Evolutionary conservation across 2,797 vertebrate genomes (phyloP).

Genomic region (Lophotriccus pileatus): DNA sequence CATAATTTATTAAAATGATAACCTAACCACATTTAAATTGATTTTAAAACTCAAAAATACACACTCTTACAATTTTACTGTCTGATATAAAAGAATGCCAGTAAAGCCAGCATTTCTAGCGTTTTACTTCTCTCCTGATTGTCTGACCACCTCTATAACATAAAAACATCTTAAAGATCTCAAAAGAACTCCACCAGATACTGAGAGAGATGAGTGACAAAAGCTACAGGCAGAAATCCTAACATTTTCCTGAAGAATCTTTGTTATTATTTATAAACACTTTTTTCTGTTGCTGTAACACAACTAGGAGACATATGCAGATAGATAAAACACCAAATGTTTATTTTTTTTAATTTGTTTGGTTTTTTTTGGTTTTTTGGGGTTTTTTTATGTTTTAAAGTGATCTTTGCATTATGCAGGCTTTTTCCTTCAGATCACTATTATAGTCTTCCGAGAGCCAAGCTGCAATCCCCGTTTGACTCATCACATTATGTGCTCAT

Average conservation of each 20-base stretch:
- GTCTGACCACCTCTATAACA: neutral
- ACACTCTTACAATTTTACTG: neutral
- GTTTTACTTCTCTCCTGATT: neutral
- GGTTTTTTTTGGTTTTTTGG: neutral
- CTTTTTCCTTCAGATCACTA: constrained; percentile 39
- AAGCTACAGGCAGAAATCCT: constrained; percentile 33
- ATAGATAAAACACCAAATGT: constrained; percentile 68
- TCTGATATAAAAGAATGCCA: neutral
- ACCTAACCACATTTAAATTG: neutral
- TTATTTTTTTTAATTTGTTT: neutral
- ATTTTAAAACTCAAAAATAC: neutral
- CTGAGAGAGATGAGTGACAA: constrained; percentile 22
- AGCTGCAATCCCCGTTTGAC: constrained; percentile 46
- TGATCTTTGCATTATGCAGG: constrained; percentile 51
- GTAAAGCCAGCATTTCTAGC: neutral
- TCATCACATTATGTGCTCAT: constrained; percentile 48
- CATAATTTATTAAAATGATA: constrained; percentile 22
- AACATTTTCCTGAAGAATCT: constrained; percentile 55
- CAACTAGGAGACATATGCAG: constrained; percentile 58
- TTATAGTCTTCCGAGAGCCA: neutral
- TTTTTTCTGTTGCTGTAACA: constrained; percentile 65
- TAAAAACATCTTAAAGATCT: neutral
- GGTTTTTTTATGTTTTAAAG: constrained; percentile 33
- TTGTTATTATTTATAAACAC: constrained; percentile 71
- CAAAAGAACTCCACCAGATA: neutral